These are phyloP conservation scores for Pachydiplax longipennis DNA, from an alignment of 2,888 invertebrate genomes.

Conservation along the genomic window DNA sequence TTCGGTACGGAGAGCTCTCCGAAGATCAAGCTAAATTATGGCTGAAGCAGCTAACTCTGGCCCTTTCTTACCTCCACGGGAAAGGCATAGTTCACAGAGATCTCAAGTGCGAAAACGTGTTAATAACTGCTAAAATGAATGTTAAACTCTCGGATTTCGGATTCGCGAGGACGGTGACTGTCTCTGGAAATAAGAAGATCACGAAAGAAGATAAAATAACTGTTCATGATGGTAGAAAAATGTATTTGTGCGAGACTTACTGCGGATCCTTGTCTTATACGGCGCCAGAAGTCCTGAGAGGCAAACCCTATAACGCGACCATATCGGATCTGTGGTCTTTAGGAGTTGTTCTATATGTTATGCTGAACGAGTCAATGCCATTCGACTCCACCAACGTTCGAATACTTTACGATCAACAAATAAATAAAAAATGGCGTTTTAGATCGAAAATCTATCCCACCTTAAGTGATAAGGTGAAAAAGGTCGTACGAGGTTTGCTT, in stretches of 20 bases:
- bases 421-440: conserved; percentile 73
- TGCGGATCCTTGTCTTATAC: conserved; percentile 90
- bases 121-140: conserved; percentile 76
- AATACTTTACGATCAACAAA: conserved; percentile 72
- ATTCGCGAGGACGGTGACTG: conserved; percentile 66
- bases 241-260: conserved; percentile 70
- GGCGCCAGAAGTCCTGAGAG: conserved; percentile 83
- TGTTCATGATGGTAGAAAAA: background rate
- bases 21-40: conserved; percentile 75
- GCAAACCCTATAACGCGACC: conserved; percentile 75
- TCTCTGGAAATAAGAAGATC: background rate
- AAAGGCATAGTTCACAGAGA: conserved; percentile 81
- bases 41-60: conserved; percentile 74
- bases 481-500: conserved; percentile 57
- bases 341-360: conserved; percentile 80
- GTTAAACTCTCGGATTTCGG: conserved; percentile 86
- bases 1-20: conserved; percentile 71
- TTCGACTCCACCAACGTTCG: conserved; percentile 81
- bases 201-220: background rate
- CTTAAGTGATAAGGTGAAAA: conserved; percentile 60
- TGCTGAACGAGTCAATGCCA: conserved; percentile 83
- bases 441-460: conserved; percentile 68
- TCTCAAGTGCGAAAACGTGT: conserved; percentile 83
- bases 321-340: conserved; percentile 82
- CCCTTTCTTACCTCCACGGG: conserved; percentile 74